Evolutionary conservation across 2,888 invertebrate species (phyloP), one percentile per base, ranked within the genome.

Genomic region (Diadromus collaris): DNA sequence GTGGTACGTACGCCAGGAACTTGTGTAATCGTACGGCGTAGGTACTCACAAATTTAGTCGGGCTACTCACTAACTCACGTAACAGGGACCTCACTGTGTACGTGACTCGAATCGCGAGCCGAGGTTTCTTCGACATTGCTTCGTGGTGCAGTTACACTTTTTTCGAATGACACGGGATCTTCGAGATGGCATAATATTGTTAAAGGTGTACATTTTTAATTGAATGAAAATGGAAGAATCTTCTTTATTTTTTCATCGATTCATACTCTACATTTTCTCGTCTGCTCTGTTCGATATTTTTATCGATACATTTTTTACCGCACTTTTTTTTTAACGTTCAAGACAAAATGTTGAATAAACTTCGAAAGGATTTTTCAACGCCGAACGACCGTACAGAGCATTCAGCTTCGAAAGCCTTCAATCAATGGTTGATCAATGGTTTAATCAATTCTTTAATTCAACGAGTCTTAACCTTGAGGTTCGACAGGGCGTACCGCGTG

Each of bases 101-200:
- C 86, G 86, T 87, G 87, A 84, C 81, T 73, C 67, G 85, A 83
- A 85, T 86, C 79, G 73, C 79, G 76, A 78, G 44, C 38, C 64
- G 63, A 58, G 63, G 64, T 77, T 78, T 64, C 68, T 38, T 69
- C 32, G 64, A 32, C 46, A 69, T 64, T 29, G 21, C 29, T 54
- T 27, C 27, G 54, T 56, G 56, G 21, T 41, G 38, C 61, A 44
- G 38, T 41, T 56, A 29, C 24, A 61, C 38, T 70, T 61, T 64
- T 71, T 24, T 27, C 41, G 41, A 61, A 51, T 46, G 19, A 24
- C 19, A 3, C 10, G 13, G 7, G 34, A 48, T 2, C 34, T 29
- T n/a, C 6, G 16, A 29, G 41, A n/a, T 16, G n/a, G 16, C 10
- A 38, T 38, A 38, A 38, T n/a, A n/a, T n/a, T n/a, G n/a, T n/a